Conservation (phyloP, 1,140 invertebrate genomes). For the Centruroides sculpturatus region DNA sequence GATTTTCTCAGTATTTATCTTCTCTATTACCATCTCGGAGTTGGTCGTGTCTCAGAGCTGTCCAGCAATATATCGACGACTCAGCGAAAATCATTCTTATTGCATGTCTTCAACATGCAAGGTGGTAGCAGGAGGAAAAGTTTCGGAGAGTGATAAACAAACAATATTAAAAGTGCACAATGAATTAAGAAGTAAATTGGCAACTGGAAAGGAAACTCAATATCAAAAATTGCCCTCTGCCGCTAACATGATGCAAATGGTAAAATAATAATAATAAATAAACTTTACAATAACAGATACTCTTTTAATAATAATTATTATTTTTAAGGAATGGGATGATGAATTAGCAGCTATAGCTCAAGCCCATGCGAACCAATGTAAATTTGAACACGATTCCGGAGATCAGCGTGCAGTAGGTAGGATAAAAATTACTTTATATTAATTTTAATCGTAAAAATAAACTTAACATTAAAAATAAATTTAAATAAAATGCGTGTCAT, state of each 20-base stretch:
- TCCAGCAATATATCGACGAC: no score
- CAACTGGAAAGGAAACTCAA: not conserved
- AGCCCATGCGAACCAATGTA: constrained; percentile 18
- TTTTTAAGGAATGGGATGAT: constrained; percentile 18
- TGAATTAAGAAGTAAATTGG: constrained; percentile 1
- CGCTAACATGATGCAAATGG: constrained; percentile 14
- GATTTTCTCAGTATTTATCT: no score
- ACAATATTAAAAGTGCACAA: not conserved
- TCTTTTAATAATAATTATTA: not conserved
- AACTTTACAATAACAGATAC: no score
- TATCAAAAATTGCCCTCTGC: constrained; percentile 3
- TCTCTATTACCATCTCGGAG: no score
- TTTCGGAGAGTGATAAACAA: not conserved
- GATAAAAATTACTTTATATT: not conserved
- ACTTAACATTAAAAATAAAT: no score
- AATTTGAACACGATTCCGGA: constrained; percentile 17
- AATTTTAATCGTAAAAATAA: no score
- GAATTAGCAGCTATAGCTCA: constrained; percentile 20
- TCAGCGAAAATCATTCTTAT: no score
- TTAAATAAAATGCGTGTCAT: no score
- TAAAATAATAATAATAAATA: not conserved
- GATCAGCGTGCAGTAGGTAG: constrained; percentile 18
- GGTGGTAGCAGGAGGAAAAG: not conserved
- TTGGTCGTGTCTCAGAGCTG: no score
- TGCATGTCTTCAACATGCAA: no score